Evolutionary conservation across 2,888 invertebrate genomes (phyloP), one percentile per base, ranked within the genome.

Genomic region (Drosophila demipolita): DNA sequence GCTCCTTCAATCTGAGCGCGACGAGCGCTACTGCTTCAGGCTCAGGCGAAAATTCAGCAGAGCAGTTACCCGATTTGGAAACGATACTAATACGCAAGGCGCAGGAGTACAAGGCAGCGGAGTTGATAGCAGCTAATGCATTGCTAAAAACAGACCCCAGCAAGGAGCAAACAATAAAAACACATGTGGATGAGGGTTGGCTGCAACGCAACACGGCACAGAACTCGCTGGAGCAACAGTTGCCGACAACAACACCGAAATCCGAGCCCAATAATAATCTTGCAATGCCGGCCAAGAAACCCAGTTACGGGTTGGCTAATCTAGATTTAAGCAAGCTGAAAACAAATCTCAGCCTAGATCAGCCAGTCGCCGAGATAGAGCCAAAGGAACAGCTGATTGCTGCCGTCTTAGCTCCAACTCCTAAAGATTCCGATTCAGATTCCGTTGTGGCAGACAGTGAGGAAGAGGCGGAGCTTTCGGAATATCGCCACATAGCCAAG

Each of bases 391-490:
- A 32, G 3, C 23, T 54, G 33, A 42, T 20, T n/a, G 12, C 29
- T 7, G 1, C 17, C 42, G 4, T 20, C 8, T 2, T 29, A 20
- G 32, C 32, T 40, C 9, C n/a, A 5, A 20, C 57, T 15, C 11
- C 57, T 23, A 45, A 29, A 7, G 72, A 80, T 33, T 93, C 93
- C 76, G 95, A 96, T 83, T 95, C 95, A 88, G 96, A 97, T 83
- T 97, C 97, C 91, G 93, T 95, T 70, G 94, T 96, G 61, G 94
- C 93, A 17, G 95, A 96, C 80, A 96, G 96, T 93, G 96, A 95
- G 79, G 95, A 95, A 45, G 96, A 96, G 86, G 69, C 71, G 4
- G 80, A 83, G n/a, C 69, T 76, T 7, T 77, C 85, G 32, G 94
- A 94, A 74, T 93, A 94, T 82, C 94, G 95, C 78, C 95, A 95